phyloP scores from a whole-genome alignment of 2,797 vertebrate species.

The Pangasius sanitwongsei region DNA sequence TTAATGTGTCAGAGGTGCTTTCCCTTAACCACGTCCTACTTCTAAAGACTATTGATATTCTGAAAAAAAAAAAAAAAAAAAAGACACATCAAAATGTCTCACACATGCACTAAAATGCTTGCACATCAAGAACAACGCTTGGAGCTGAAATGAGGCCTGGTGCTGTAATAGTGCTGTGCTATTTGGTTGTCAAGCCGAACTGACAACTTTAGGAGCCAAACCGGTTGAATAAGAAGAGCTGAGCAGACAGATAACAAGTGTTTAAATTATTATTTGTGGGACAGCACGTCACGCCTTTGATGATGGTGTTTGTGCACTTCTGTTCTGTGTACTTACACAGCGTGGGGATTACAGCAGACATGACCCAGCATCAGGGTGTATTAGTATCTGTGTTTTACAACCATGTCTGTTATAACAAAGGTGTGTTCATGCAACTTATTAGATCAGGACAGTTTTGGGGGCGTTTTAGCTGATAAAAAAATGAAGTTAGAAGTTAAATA shows the following conservation, averaged over 20 bases:
- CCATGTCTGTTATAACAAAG: conserved; percentile 4
- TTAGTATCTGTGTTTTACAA: conserved; percentile 10
- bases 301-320: conserved; percentile 61
- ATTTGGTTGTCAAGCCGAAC: background rate
- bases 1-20: conserved; percentile 14
- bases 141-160: background rate
- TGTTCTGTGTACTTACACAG: conserved; percentile 67
- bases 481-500: too few species aligned
- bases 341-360: conserved; percentile 50
- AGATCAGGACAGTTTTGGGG: background rate
- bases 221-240: conserved; percentile 16
- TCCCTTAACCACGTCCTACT: conserved; percentile 21
- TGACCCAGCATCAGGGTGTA: conserved; percentile 36
- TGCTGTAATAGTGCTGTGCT: background rate
- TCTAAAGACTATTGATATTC: background rate
- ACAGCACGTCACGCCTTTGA: conserved; percentile 52
- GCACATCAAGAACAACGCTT: conserved; percentile 7
- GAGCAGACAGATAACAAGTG: conserved; percentile 67
- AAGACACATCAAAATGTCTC: background rate
- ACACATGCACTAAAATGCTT: conserved; percentile 1
- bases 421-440: background rate
- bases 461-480: background rate
- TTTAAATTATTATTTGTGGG: conserved; percentile 73
- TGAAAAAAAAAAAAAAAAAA: conserved; percentile 1
- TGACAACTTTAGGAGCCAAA: background rate